These are phyloP conservation scores for Tethea ocularis DNA, from an alignment of 2,888 invertebrate species.

Conservation along the genomic window DNA sequence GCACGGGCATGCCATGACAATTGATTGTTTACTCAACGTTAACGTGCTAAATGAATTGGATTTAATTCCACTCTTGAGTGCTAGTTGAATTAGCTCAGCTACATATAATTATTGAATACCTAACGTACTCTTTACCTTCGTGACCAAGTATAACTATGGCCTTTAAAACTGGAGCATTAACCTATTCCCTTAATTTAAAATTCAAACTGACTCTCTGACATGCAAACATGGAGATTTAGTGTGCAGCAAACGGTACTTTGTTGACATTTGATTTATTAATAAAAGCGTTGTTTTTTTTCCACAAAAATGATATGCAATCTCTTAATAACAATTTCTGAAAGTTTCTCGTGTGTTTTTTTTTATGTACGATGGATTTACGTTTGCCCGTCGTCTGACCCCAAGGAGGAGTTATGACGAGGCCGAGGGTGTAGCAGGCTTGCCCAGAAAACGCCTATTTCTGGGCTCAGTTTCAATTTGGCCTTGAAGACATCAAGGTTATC, in stretches of 20 bases:
- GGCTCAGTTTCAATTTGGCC: too few species aligned
- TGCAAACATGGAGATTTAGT: constrained; percentile 26
- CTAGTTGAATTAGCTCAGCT: constrained; percentile 18
- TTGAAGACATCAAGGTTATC: too few species aligned
- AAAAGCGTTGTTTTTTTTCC: constrained; percentile 6
- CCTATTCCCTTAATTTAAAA: constrained; percentile 61
- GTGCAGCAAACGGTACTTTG: constrained; percentile 23
- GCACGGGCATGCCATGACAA: constrained; percentile 19
- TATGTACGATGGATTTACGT: too few species aligned
- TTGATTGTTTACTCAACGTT: constrained; percentile 21
- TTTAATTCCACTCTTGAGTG: constrained; percentile 17
- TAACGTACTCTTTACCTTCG: constrained; percentile 30
- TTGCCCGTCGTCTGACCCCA: too few species aligned
- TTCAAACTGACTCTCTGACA: constrained; percentile 47
- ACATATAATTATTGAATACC: constrained; percentile 23
- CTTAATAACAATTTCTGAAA: too few species aligned
- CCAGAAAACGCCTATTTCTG: too few species aligned
- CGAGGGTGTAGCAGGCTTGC: too few species aligned
- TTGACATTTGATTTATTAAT: constrained; percentile 27
- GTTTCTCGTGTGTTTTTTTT: neutral
- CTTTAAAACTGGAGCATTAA: constrained; percentile 56
- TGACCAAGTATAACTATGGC: constrained; percentile 41
- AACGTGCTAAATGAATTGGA: constrained; percentile 17
- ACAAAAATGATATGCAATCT: neutral
- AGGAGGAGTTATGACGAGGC: too few species aligned